Evolutionary conservation across 2,797 vertebrate species (phyloP), one percentile per base, ranked within the genome.

Genomic region (Enteromius mattozi): DNA sequence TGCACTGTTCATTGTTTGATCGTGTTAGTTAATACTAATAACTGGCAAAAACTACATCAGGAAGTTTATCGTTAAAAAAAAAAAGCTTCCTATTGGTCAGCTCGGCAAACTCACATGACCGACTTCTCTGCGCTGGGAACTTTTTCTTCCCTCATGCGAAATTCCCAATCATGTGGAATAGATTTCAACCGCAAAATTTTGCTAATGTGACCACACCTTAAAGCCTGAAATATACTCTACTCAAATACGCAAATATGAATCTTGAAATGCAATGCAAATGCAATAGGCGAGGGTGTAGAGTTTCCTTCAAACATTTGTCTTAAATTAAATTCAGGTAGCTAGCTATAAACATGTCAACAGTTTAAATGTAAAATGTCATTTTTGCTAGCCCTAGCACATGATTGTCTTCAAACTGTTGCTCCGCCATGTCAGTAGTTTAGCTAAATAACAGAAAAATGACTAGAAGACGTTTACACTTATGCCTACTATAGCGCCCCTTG

Each of bases 291-390:
- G 2, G 35, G 4, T 14, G 0, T 42, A 21, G 49, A 72, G 24
- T 61, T 72, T 71, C 51, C 51, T 45, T 80, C 65, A 54, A 54
- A 80, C 21, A 1, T 69, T 35, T 24, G 65, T 80, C 51, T 59
- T 77, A 77, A 75, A 24, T 14, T 7, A 1, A n/a, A 45, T 81
- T 61, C 37, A 61, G 80, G 54, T 81, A 61, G 19, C 24, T 33
- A 33, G 68, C 54, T 45, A 33, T 4, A 61, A 47, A 81, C 10
- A 59, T 33, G 63, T 51, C 13, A 54, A 71, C 24, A 40, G 47
- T 70, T 81, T 37, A 81, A 66, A 76, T 12, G 19, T 56, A 56
- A 76, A 56, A 56, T 24, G 12, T 14, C 3, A 75, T 35, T 77
- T 59, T 59, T 59, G 74, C 35, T 40, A 35, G 33, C 51, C 54